Percentiles rank a stretch among this genome's conserved stretches.
phyloP scores from a whole-genome alignment of 1,140 invertebrate species.

The Temnothorax curvispinosus region DNA sequence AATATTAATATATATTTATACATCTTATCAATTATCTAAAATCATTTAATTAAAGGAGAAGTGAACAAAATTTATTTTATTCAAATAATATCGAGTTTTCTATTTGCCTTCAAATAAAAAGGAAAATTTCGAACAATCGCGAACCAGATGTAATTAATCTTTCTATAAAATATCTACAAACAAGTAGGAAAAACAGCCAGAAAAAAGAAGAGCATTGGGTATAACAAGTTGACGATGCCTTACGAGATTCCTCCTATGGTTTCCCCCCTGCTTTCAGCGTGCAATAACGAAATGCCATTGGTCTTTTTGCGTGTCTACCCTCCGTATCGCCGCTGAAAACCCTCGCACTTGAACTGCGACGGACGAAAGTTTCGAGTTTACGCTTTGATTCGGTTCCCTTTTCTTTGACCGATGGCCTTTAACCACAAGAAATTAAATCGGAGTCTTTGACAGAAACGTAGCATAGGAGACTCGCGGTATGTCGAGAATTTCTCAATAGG shows the following conservation, averaged over 20 bases:
- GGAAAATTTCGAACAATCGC: constrained; percentile 26
- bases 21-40: not conserved
- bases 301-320: constrained; percentile 61
- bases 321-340: constrained; percentile 35
- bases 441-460: constrained; percentile 81
- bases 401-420: constrained; percentile 54
- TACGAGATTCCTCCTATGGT: constrained; percentile 69
- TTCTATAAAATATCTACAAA: constrained; percentile 9
- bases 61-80: not conserved
- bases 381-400: constrained; percentile 81
- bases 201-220: constrained; percentile 57
- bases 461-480: not conserved
- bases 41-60: constrained; percentile 4
- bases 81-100: not conserved
- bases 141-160: constrained; percentile 17
- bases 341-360: constrained; percentile 37
- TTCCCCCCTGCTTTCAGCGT: constrained; percentile 70
- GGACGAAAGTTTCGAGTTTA: constrained; percentile 82
- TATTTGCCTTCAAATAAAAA: constrained; percentile 13
- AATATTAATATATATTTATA: not conserved
- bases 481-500: constrained; percentile 56
- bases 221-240: constrained; percentile 52
- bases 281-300: constrained; percentile 84
- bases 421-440: constrained; percentile 83
- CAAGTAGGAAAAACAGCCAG: not conserved